phyloP scores from a whole-genome alignment of 2,888 invertebrate genomes.

The Spialia ferax region DNA sequence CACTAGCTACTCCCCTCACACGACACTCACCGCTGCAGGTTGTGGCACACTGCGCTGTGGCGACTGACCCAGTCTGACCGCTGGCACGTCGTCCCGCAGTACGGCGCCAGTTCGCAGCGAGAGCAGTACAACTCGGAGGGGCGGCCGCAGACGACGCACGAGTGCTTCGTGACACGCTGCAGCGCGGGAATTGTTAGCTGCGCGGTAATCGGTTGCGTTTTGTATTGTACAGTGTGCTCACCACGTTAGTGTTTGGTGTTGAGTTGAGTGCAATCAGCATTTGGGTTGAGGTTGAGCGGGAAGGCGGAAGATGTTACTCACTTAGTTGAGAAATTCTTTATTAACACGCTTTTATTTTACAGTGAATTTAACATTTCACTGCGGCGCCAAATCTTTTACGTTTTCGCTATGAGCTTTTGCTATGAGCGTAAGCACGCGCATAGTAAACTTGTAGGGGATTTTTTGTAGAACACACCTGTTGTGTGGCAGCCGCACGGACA shows the following conservation, averaged over 20 bases:
- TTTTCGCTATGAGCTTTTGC: too few species aligned
- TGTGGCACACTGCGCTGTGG: conserved; percentile 68
- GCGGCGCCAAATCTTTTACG: too few species aligned
- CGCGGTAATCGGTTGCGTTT: conserved; percentile 40
- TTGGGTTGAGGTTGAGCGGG: neutral
- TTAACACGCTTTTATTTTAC: too few species aligned
- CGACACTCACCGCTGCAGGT: conserved; percentile 62
- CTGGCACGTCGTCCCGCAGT: conserved; percentile 70
- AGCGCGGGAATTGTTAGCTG: conserved; percentile 71
- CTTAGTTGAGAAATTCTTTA: too few species aligned
- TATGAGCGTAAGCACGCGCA: too few species aligned
- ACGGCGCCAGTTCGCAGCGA: conserved; percentile 70
- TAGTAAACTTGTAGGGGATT: too few species aligned
- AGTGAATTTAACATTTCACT: too few species aligned
- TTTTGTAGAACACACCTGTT: too few species aligned
- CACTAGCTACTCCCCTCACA: too few species aligned
- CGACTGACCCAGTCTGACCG: conserved; percentile 64
- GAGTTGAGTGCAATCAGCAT: too few species aligned
- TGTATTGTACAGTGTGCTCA: conserved; percentile 14
- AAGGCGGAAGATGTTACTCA: neutral
- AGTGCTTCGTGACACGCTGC: conserved; percentile 55
- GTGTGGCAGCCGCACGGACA: too few species aligned
- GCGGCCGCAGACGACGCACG: conserved; percentile 66
- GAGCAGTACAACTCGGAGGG: conserved; percentile 63
- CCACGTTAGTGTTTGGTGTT: neutral